Evolutionary conservation across 2,113 vertebrate species (phyloP).

Genomic region (Gorsachius goisagi): DNA sequence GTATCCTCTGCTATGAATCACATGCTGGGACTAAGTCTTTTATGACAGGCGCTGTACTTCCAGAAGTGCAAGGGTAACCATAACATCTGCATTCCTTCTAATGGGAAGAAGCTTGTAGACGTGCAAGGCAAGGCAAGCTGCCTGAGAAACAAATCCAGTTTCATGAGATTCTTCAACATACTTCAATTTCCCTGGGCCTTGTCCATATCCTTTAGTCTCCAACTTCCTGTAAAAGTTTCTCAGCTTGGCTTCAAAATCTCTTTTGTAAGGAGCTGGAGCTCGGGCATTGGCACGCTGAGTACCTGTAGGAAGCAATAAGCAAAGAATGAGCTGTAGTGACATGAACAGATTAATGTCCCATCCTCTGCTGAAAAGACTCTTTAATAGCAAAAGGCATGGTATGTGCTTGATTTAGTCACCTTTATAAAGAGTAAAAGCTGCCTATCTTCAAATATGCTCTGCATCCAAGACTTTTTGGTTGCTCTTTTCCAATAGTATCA

Average conservation of each 20-base stretch:
- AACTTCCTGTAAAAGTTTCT: slow-evolving; percentile 98
- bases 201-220: slow-evolving; percentile 97
- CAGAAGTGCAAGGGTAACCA: background rate
- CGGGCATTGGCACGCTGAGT: slow-evolving; percentile 95
- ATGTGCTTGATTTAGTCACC: background rate
- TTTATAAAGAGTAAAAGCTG: background rate
- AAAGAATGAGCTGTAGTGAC: background rate
- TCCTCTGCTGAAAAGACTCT: background rate
- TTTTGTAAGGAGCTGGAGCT: slow-evolving; percentile 95
- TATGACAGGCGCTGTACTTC: background rate
- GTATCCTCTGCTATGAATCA: background rate
- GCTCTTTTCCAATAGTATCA: background rate
- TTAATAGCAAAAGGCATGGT: background rate
- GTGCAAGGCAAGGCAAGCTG: background rate
- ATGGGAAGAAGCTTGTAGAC: background rate
- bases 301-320: slow-evolving; percentile 74
- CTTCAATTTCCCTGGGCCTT: slow-evolving; percentile 98
- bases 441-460: background rate
- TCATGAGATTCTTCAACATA: slow-evolving; percentile 61
- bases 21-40: background rate
- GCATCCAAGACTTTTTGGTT: background rate
- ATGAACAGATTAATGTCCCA: background rate
- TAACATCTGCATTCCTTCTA: slow-evolving; percentile 20
- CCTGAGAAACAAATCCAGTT: background rate
- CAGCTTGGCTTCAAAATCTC: slow-evolving; percentile 98